Conservation (phyloP, 2,113 vertebrate species). For the Hippolais icterina region DNA sequence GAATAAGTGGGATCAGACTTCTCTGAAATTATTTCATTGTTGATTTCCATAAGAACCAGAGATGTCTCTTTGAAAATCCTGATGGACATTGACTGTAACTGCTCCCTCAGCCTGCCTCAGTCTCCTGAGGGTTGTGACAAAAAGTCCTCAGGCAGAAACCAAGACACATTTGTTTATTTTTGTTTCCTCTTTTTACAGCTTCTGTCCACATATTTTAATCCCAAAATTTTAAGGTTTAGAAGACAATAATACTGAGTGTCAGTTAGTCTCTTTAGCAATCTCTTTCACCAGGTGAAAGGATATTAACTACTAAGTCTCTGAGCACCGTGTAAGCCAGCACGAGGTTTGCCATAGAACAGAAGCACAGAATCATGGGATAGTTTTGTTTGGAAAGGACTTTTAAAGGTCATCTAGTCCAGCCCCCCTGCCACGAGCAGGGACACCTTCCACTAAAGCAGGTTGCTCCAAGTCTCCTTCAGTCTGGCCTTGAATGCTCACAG, state of each 20-base stretch:
- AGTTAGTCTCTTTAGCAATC: not conserved
- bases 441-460: not conserved
- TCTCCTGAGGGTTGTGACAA: not conserved
- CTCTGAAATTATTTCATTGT: not conserved
- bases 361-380: not conserved
- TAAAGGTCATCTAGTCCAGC: not conserved
- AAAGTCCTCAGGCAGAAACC: not conserved
- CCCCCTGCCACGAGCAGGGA: not conserved
- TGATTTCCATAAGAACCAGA: not conserved
- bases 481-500: not conserved
- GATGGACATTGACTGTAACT: not conserved
- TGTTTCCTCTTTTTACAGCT: not conserved
- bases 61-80: not conserved
- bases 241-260: not conserved
- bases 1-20: not conserved
- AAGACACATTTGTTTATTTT: accelerated
- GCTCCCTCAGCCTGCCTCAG: accelerated
- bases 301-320: not conserved
- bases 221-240: not conserved
- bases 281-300: not conserved
- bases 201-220: not conserved
- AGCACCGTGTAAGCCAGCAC: accelerated
- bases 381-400: not conserved
- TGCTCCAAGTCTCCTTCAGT: not conserved
- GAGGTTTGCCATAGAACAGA: not conserved